Evolutionary conservation across 2,888 invertebrate species (phyloP), one percentile per base, ranked within the genome.

Genomic region (Tiphia femorata): DNA sequence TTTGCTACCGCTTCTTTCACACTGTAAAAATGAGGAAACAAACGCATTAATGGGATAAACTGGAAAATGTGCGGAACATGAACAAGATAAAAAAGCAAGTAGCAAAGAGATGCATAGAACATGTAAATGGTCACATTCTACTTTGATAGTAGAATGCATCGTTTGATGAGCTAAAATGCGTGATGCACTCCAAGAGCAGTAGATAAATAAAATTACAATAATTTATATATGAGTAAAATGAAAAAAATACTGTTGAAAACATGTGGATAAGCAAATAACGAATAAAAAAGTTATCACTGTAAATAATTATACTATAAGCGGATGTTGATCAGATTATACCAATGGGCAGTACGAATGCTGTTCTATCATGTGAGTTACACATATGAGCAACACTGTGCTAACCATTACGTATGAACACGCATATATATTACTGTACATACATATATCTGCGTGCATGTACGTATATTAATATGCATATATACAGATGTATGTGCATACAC

Each of bases 391-490:
- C 54, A 57, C 51, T 48, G 52, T 57, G 57, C 58, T 54, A 55
- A 62, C 52, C 59, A 57, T 54, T 49, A 49, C 58, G 53, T 47
- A 48, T 42, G 30, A 29, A 42, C 61, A 71, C 70, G 67, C 63
- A 73, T 55, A 64, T 71, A 74, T 70, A 68, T 69, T 43, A 51
- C 57, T 63, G 68, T 71, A 64, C 70, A 69, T 71, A 68, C 69
- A 64, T 73, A 69, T 74, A 67, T 56, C 68, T 67, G 70, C 66
- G 72, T 64, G 61, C 57, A 58, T 54, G 57, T 49, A 54, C 58
- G 53, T 60, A 59, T 55, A 65, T 70, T 50, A 52, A 69, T 72
- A 72, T 73, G 72, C 59, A 72, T 76, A 76, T 71, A 77, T 68
- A 72, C 61, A 62, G 53, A 62, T 54, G 51, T 61, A 63, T 64